These are phyloP conservation scores for Volucella zonaria DNA, from an alignment of 2,888 invertebrate genomes.

Conservation along the genomic window DNA sequence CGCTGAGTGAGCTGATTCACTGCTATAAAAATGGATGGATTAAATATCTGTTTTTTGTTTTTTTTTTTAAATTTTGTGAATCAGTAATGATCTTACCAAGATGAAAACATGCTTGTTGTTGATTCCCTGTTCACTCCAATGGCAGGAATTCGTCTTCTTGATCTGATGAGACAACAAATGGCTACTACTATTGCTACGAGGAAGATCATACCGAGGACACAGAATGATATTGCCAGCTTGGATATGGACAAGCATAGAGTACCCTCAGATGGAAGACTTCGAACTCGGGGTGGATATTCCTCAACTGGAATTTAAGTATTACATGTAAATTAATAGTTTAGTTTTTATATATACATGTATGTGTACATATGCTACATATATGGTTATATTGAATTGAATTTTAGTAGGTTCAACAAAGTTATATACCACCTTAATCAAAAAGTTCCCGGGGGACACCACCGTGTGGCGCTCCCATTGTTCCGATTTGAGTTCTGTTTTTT, in stretches of 20 bases:
- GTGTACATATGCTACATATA: no score
- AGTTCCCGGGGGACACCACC: no score
- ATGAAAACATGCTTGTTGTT: conserved; percentile 81
- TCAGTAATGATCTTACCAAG: conserved; percentile 74
- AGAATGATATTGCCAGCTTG: conserved; percentile 90
- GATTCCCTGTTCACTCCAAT: conserved; percentile 59
- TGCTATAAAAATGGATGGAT: conserved; percentile 75
- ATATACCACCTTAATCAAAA: no score
- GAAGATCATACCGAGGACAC: conserved; percentile 88
- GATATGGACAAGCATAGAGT: conserved; percentile 89
- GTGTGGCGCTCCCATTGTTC: no score
- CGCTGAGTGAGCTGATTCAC: conserved; percentile 81
- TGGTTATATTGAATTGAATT: no score
- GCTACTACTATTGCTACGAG: conserved; percentile 88
- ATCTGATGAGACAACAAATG: conserved; percentile 86
- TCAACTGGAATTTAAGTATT: conserved; percentile 77
- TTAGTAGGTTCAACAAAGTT: no score
- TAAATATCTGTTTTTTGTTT: not conserved
- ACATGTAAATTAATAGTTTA: not conserved
- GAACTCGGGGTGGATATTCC: conserved; percentile 79
- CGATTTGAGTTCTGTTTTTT: no score
- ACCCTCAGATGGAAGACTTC: conserved; percentile 79
- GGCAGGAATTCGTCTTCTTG: conserved; percentile 81
- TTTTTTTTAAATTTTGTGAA: not conserved
- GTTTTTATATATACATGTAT: not conserved